phyloP scores from a whole-genome alignment of 2,888 invertebrate species.

The Idaea straminata region DNA sequence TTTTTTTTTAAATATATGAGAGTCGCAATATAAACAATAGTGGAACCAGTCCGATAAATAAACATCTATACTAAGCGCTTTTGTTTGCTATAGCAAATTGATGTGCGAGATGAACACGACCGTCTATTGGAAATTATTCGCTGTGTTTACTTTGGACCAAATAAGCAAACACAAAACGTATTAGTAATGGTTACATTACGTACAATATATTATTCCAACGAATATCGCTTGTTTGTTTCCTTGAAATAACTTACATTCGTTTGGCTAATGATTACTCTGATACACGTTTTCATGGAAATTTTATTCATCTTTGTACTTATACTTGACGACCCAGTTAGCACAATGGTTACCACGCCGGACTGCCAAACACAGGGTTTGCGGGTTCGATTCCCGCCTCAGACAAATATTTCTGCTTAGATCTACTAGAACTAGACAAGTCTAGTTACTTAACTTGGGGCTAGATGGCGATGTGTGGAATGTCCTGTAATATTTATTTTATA shows the following conservation, averaged over 20 bases:
- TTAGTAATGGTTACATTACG: conserved; percentile 3
- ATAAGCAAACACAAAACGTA: conserved; percentile 10
- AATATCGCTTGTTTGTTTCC: not conserved
- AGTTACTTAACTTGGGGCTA: too few relatives aligned
- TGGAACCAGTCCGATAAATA: conserved; percentile 29
- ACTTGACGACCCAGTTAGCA: too few relatives aligned
- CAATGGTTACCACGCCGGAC: too few relatives aligned
- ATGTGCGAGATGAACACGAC: conserved; percentile 33
- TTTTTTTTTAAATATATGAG: conserved; percentile 38
- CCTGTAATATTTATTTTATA: too few relatives aligned
- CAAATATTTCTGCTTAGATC: too few relatives aligned
- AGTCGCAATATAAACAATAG: conserved; percentile 31
- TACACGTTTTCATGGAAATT: not conserved
- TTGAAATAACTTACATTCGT: not conserved
- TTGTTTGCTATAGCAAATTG: conserved; percentile 42
- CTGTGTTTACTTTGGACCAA: conserved; percentile 17
- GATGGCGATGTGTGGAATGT: too few relatives aligned
- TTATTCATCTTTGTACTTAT: not conserved
- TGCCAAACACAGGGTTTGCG: too few relatives aligned
- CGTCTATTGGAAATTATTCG: conserved; percentile 36
- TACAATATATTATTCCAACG: not conserved
- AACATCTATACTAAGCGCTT: conserved; percentile 33
- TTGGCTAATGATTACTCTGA: not conserved
- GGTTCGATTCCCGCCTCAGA: too few relatives aligned
- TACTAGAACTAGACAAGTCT: too few relatives aligned